Evolutionary conservation across 2,797 vertebrate species (phyloP).

Genomic region (Gephyroberyx darwinii): DNA sequence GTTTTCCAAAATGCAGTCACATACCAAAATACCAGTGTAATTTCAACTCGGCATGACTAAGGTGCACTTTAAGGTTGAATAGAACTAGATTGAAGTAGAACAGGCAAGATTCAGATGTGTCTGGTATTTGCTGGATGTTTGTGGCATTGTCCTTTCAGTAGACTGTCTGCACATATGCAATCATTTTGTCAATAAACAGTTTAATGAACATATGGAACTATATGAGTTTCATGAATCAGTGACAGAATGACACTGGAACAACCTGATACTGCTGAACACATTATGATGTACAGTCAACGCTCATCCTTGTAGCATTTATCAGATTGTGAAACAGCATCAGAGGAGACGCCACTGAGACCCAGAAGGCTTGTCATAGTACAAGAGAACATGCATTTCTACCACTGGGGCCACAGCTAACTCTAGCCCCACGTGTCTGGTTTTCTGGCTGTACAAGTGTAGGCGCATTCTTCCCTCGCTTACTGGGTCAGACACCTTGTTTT

Average conservation of each 20-base stretch:
- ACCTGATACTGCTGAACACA: neutral
- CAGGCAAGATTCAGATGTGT: slow-evolving; percentile 16
- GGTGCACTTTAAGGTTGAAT: slow-evolving; percentile 32
- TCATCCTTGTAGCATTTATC: slow-evolving; percentile 51
- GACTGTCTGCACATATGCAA: slow-evolving; percentile 9
- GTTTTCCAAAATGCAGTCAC: slow-evolving; percentile 2
- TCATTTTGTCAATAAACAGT: slow-evolving; percentile 5
- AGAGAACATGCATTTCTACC: slow-evolving; percentile 2
- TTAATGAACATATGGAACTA: slow-evolving; percentile 9
- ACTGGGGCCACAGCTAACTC: slow-evolving; percentile 32
- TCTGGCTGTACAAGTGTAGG: slow-evolving; percentile 20
- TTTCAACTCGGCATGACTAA: slow-evolving; percentile 37
- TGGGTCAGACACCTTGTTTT: slow-evolving; percentile 10
- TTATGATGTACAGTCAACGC: slow-evolving; percentile 22
- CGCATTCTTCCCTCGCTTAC: slow-evolving; percentile 23
- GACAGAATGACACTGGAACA: neutral
- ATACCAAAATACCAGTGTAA: slow-evolving; percentile 17
- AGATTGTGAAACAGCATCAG: slow-evolving; percentile 52
- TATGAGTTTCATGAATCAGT: slow-evolving; percentile 1
- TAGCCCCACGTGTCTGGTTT: slow-evolving; percentile 40
- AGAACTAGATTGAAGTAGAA: slow-evolving; percentile 31
- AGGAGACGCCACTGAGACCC: slow-evolving; percentile 34
- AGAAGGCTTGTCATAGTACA: slow-evolving; percentile 43
- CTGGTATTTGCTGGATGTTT: slow-evolving; percentile 21
- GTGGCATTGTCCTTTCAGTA: slow-evolving; percentile 31